Evolutionary conservation across 2,888 invertebrate genomes (phyloP), one percentile per base, ranked within the genome.

Genomic region (Lissonota sp.): DNA sequence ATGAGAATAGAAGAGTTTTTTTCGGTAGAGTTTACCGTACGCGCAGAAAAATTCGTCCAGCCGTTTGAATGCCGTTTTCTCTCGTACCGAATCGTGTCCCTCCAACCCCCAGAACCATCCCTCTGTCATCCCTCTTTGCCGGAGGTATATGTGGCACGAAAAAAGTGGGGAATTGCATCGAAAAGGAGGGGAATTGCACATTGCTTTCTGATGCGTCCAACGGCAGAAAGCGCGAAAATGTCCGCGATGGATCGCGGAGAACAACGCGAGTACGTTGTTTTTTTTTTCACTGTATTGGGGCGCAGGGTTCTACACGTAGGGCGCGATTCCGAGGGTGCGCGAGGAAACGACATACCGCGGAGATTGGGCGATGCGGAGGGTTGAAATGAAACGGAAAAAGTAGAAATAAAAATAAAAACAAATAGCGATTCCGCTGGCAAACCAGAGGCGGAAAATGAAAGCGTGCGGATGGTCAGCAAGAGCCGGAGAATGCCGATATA

Each of bases 301-400:
- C 49, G 74, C 79, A 60, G 40, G 53, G 63, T 53, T 62, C 66
- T 55, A 76, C 76, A 76, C 76, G 80, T 72, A 76, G 62, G 71
- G 80, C 76, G 76, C 76, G 76, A 91, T 91, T 90, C 90, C 90
- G 90, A 90, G 70, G 58, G 88, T 26, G 26, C 26, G 26, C 26
- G 1, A 26, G 26, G 26, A 26, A 26, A 3, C 86, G 86, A 75
- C 66, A 80, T 71, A 77, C 63, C 39, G 39, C 14, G 46, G 58
- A 44, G n/a, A 63, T 44, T 49, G 71, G 49, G 53, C 46, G 64
- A 57, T 6, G 75, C 46, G 44, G 39, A 12, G 49, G 55, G 51
- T 14, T 51, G 70, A 72, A 64, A 42, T 8, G 26, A 42, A 37
- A 37, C 14, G 44, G 44, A 37, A 62, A 67, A 53, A 63, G 55